Conservation (phyloP, 2,113 vertebrate genomes). For the Sarotherodon lohbergeri region DNA sequence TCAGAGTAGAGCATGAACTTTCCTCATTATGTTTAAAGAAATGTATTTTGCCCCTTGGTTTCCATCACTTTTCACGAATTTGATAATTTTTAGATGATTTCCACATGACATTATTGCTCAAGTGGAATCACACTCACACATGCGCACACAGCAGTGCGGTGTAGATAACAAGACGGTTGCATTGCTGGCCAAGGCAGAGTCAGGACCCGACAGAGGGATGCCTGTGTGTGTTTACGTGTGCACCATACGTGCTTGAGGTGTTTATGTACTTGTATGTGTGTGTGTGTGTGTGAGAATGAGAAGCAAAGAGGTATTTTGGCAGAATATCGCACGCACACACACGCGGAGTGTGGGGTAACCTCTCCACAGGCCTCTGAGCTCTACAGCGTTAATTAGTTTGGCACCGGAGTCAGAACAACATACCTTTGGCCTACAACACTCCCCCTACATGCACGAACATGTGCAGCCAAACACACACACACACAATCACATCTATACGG, state of each 20-base stretch:
- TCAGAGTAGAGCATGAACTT: not conserved
- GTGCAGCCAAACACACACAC: not conserved
- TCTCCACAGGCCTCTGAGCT: conserved; percentile 45
- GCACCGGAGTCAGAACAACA: conserved; percentile 46
- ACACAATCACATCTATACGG: not conserved
- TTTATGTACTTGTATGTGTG: not conserved
- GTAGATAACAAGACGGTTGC: conserved; percentile 8
- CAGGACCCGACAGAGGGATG: conserved; percentile 21
- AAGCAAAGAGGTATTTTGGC: conserved; percentile 35
- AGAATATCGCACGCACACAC: conserved; percentile 8
- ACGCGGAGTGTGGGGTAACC: conserved; percentile 1
- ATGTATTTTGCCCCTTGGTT: not conserved
- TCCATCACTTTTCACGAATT: not conserved
- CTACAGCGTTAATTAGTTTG: conserved; percentile 49
- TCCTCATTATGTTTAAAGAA: not conserved
- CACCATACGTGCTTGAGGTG: not conserved
- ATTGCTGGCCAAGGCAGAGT: not conserved
- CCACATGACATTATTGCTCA: not conserved
- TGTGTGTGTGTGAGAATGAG: not conserved
- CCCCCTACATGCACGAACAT: not conserved
- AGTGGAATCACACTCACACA: not conserved
- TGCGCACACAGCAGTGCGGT: not conserved
- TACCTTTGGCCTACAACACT: conserved; percentile 37
- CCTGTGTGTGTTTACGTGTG: not conserved
- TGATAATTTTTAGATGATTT: not conserved